Evolutionary conservation across 2,888 invertebrate species (phyloP).

Genomic region (Dicycla oo): DNA sequence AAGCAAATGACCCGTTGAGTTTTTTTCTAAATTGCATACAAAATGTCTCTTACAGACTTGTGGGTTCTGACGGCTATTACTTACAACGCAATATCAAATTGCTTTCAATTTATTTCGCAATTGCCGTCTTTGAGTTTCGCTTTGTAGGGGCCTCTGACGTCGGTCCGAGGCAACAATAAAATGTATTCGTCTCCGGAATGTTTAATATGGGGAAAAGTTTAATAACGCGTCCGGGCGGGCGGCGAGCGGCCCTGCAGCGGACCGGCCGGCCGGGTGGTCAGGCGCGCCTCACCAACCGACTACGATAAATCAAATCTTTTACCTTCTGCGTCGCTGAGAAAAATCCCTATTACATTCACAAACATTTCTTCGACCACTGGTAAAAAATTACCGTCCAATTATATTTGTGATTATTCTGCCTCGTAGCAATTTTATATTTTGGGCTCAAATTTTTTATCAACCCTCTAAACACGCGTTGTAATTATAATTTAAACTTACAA

Average conservation of each 20-base stretch:
- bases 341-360: constrained; percentile 88
- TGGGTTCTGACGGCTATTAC: constrained; percentile 89
- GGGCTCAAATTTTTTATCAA: not conserved
- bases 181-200: constrained; percentile 91
- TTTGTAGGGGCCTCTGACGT: constrained; percentile 90
- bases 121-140: constrained; percentile 91
- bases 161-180: constrained; percentile 91
- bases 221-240: constrained; percentile 89
- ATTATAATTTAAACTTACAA: no score
- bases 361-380: constrained; percentile 78
- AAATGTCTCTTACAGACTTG: constrained; percentile 85
- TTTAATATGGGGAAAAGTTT: constrained; percentile 91
- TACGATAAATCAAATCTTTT: constrained; percentile 90
- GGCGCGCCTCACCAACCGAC: constrained; percentile 82
- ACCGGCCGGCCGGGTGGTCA: constrained; percentile 79
- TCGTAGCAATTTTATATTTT: constrained; percentile 25
- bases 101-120: constrained; percentile 91
- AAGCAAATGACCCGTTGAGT: constrained; percentile 82
- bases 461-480: not conserved
- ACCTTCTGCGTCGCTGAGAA: constrained; percentile 86
- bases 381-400: constrained; percentile 68
- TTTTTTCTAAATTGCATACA: constrained; percentile 86
- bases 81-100: constrained; percentile 91
- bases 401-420: constrained; percentile 55
- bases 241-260: constrained; percentile 68